Evolutionary conservation across 2,113 vertebrate species (phyloP).

Genomic region (Hemicordylus capensis): DNA sequence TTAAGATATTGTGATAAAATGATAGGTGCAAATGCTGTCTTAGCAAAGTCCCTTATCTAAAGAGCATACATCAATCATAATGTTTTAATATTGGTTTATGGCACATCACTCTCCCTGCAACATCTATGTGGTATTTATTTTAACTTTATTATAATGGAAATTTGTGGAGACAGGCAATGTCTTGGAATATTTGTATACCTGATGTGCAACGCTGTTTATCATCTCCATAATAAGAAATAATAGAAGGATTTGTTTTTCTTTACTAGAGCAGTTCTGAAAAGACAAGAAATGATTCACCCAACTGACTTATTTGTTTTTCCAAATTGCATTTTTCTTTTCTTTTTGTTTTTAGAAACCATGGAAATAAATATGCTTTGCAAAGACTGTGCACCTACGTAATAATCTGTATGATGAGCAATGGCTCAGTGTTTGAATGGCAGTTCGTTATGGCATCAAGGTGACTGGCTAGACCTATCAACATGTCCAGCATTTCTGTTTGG

Average conservation of each 20-base stretch:
- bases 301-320: not conserved
- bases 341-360: not conserved
- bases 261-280: not conserved
- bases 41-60: not conserved
- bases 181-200: not conserved
- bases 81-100: not conserved
- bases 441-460: not conserved
- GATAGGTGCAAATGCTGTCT: not conserved
- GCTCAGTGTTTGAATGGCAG: not conserved
- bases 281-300: conserved; percentile 5
- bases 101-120: not conserved
- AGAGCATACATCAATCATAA: not conserved
- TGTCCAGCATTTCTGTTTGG: conserved; percentile 36
- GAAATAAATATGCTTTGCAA: conserved; percentile 7
- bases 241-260: not conserved
- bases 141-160: not conserved
- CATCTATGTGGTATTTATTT: not conserved
- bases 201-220: not conserved
- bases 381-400: not conserved
- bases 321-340: not conserved
- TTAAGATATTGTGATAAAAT: not conserved
- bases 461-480: not conserved
- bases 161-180: not conserved
- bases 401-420: conserved; percentile 21
- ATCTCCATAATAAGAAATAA: conserved; percentile 3